These are phyloP conservation scores for Leptinotarsa rubiginosa DNA, from an alignment of 2,888 invertebrate species.

Conservation along the genomic window DNA sequence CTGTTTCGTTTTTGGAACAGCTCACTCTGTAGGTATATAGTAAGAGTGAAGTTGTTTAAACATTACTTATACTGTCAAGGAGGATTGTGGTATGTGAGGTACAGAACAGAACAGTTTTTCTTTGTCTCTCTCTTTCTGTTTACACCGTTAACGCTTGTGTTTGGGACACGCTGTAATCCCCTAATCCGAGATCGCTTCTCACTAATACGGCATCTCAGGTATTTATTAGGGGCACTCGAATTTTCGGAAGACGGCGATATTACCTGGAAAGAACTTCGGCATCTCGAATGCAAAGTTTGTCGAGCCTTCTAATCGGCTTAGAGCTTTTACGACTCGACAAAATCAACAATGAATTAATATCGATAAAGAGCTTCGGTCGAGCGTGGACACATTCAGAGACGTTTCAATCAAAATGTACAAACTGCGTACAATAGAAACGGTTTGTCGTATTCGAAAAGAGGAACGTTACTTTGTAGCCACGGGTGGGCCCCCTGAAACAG, in stretches of 20 bases:
- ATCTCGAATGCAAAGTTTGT: conserved; percentile 11
- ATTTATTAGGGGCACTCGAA: conserved; percentile 27
- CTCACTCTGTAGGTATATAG: no score
- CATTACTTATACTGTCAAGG: no score
- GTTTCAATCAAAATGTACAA: conserved; percentile 25
- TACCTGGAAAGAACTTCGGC: conserved; percentile 35
- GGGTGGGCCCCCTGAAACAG: conserved; percentile 7
- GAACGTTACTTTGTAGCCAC: background rate
- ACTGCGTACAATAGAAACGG: conserved; percentile 6
- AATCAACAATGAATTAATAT: conserved; percentile 23
- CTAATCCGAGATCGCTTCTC: conserved; percentile 30
- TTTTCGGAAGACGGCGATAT: conserved; percentile 35
- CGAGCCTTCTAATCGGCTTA: conserved; percentile 22
- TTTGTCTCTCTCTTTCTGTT: no score
- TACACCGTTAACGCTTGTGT: background rate
- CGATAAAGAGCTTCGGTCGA: conserved; percentile 5
- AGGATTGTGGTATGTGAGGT: no score
- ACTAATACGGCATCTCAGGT: conserved; percentile 38
- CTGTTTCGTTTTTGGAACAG: no score
- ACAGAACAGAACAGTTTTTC: no score
- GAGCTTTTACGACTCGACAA: background rate
- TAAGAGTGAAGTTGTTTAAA: no score
- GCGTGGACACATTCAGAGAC: conserved; percentile 13
- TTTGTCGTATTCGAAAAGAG: conserved; percentile 6
- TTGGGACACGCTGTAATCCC: conserved; percentile 18